Evolutionary conservation across 2,113 vertebrate genomes (phyloP), one percentile per base, ranked within the genome.

Genomic region (Amblyopsis rosae): DNA sequence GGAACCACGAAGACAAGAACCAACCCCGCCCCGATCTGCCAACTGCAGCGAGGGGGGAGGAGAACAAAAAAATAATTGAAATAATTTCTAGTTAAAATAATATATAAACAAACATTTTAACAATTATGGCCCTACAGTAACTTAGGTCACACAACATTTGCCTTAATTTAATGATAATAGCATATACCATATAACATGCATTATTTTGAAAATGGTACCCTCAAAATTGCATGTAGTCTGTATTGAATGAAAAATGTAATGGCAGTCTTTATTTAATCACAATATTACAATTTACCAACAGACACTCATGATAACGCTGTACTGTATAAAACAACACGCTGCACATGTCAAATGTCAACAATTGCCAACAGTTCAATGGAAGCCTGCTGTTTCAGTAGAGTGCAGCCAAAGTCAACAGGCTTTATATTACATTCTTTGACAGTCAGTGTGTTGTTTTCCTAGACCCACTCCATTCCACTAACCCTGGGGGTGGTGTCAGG

Each of bases 391-490:
- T 50, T 50, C 26, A 26, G 26, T 26, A 50, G 11, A 50, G 49
- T 50, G 3, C 49, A 11, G 10, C 11, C 10, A 50, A 59, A 9
- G 3, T 19, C 35, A 3, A 12, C 13, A 45, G 48, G 67, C 35
- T 54, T 16, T 51, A 9, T 9, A 7, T 58, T 65, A 26, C 35
- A 6, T 7, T 41, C 7, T 41, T 8, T 41, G 4, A 32, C 59
- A 53, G 59, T 70, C 32, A 54, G 17, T 65, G n/a, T 9, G 15
- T 32, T 11, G 9, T 67, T 55, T 32, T 19, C 16, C 88, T 72
- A 88, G 58, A 84, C 68, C 70, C 82, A 86, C 0, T 81, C 72
- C 65, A 77, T 63, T 49, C 73, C 65, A 70, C 9, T 74, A 41
- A 15, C 48, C 55, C 73, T 76, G 8, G 63, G 65, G 67, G 41